A percentile compares a stretch with the other conserved stretches of the same genome.
These are phyloP conservation scores for Abscondita cerata DNA, from an alignment of 2,888 invertebrate species.

Conservation along the genomic window DNA sequence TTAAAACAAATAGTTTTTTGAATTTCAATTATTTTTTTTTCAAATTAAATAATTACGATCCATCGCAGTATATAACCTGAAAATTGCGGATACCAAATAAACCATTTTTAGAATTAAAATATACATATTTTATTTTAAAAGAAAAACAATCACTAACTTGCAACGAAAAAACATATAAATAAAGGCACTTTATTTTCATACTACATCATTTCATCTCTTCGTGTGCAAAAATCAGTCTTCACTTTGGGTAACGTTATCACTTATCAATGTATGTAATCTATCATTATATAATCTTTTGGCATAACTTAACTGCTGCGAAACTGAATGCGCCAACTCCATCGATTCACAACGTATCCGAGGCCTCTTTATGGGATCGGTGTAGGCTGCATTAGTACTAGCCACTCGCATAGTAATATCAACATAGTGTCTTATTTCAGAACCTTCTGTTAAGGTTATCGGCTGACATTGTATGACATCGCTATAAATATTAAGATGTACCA, in stretches of 20 bases:
- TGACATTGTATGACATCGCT: slow-evolving; percentile 73
- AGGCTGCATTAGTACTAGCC: slow-evolving; percentile 59
- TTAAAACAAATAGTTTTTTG: no score
- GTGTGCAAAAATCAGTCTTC: slow-evolving; percentile 42
- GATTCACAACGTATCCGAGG: slow-evolving; percentile 82
- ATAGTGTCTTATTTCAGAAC: slow-evolving; percentile 63
- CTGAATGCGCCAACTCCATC: slow-evolving; percentile 72
- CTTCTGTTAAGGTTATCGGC: slow-evolving; percentile 62
- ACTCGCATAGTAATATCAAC: slow-evolving; percentile 74
- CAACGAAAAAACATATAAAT: not conserved
- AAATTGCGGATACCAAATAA: no score
- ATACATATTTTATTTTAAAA: not conserved
- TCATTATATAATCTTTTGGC: slow-evolving; percentile 88
- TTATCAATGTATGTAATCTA: slow-evolving; percentile 71
- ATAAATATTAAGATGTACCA: no score
- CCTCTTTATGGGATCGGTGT: slow-evolving; percentile 66
- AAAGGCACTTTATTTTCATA: slow-evolving; percentile 14
- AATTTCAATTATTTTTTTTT: no score
- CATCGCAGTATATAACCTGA: no score
- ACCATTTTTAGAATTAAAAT: slow-evolving; percentile 1
- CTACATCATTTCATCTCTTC: not conserved
- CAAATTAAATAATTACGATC: no score
- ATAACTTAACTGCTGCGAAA: slow-evolving; percentile 84
- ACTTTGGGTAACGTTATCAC: slow-evolving; percentile 41
- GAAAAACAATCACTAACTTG: not conserved